phyloP scores from a whole-genome alignment of 2,888 invertebrate species.

The Balanococcus diminutus region DNA sequence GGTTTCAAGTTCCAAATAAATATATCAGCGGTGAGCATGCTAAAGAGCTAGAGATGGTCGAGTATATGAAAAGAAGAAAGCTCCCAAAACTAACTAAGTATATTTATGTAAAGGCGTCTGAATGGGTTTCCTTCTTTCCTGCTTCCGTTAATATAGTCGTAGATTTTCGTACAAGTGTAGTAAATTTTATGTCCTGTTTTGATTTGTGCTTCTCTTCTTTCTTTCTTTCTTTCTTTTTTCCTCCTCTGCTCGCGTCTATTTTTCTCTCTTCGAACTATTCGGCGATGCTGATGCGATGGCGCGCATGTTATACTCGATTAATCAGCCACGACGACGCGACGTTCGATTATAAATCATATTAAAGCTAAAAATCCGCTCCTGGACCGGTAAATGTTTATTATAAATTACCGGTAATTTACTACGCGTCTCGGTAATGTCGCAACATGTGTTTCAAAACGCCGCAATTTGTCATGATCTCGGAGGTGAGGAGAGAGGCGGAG shows the following conservation, averaged over 20 bases:
- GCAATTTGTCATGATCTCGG: constrained; percentile 2
- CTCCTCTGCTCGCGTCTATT: not conserved
- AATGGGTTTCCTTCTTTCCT: too few species aligned
- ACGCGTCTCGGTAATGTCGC: constrained; percentile 9
- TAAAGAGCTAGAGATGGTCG: too few species aligned
- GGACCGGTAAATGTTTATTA: constrained; percentile 19
- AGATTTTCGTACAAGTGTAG: too few species aligned
- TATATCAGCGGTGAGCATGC: too few species aligned
- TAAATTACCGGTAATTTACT: constrained; percentile 38
- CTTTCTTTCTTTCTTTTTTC: not conserved
- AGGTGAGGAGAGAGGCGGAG: not conserved
- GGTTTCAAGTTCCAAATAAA: not conserved
- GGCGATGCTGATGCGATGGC: not conserved
- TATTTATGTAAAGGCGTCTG: too few species aligned
- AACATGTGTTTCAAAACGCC: constrained; percentile 21
- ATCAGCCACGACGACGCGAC: not conserved
- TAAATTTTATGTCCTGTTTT: too few species aligned
- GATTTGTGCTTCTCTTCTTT: too few species aligned
- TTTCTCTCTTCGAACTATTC: not conserved
- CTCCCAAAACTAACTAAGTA: too few species aligned
- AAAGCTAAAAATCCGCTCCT: not conserved
- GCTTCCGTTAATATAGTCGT: too few species aligned
- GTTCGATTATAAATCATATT: constrained; percentile 17
- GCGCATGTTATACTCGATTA: not conserved
- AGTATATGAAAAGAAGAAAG: too few species aligned